Conservation (phyloP, 2,888 invertebrate genomes). For the Alitta virens region DNA sequence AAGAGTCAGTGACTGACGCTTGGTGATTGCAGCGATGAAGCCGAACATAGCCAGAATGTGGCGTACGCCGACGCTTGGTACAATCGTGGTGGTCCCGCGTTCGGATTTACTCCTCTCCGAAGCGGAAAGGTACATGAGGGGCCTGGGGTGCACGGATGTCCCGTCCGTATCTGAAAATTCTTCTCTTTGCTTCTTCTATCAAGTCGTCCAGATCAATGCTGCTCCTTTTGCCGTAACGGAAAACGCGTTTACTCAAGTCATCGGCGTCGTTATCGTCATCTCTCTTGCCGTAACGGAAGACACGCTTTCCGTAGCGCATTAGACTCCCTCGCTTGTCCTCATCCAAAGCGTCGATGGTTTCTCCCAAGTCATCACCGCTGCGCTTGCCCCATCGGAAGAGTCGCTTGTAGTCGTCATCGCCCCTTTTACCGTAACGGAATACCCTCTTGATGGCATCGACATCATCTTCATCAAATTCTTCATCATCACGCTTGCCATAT, state of each 20-base stretch:
- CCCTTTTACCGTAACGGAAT: constrained; percentile 11
- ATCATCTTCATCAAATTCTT: background rate
- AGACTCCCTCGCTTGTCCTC: background rate
- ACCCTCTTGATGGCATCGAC: background rate
- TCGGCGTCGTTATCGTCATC: background rate
- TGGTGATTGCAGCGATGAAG: too few species aligned
- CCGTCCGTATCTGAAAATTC: constrained; percentile 12
- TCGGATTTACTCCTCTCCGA: constrained; percentile 13
- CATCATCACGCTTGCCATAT: constrained; percentile 11
- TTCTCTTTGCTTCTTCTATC: constrained; percentile 12
- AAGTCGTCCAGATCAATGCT: background rate
- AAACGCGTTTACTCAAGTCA: background rate
- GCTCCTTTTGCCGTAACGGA: constrained; percentile 10
- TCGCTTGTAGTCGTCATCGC: constrained; percentile 13
- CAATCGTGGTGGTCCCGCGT: background rate
- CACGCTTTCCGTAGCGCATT: constrained; percentile 11
- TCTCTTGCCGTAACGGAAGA: constrained; percentile 12
- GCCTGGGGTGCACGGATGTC: constrained; percentile 2
- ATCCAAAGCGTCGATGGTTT: background rate
- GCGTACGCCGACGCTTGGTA: too few species aligned
- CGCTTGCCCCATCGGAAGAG: constrained; percentile 16
- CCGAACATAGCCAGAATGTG: too few species aligned
- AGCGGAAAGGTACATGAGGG: constrained; percentile 16
- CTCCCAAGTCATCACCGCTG: background rate
- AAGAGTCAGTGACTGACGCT: too few species aligned